Conservation (phyloP, 2,113 vertebrate genomes). For the Trogon surrucura region DNA sequence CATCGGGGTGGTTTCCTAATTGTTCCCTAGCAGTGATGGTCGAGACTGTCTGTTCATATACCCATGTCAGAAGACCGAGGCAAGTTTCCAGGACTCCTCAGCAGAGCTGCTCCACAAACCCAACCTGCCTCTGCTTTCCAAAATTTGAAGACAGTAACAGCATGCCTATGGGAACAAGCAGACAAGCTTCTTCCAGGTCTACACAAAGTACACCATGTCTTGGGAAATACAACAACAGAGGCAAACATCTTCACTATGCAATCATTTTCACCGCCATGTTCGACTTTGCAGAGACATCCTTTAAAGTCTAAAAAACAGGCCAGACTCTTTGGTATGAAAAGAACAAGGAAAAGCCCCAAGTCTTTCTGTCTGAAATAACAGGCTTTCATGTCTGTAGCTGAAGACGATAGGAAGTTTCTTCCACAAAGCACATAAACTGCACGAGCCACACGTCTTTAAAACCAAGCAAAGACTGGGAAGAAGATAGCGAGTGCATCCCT, state of each 20-base stretch:
- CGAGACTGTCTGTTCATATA: not conserved
- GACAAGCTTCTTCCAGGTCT: not conserved
- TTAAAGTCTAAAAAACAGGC: not conserved
- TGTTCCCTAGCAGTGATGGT: not conserved
- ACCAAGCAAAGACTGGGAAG: not conserved
- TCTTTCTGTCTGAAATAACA: constrained; percentile 17
- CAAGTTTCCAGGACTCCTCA: not conserved
- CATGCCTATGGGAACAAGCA: not conserved
- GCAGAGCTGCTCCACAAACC: not conserved
- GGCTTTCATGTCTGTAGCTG: not conserved
- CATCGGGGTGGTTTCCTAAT: not conserved
- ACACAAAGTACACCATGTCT: not conserved
- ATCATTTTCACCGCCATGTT: not conserved
- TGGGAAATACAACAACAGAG: not conserved
- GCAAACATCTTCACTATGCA: not conserved
- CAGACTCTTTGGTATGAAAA: not conserved
- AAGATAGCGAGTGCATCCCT: not conserved
- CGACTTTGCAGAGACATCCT: not conserved
- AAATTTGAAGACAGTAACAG: not conserved
- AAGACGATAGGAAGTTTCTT: not conserved
- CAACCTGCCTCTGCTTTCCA: not conserved
- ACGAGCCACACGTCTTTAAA: not conserved
- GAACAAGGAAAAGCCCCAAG: constrained; percentile 35
- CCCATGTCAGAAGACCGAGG: not conserved
- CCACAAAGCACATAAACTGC: not conserved